Conservation (phyloP, 2,113 vertebrate genomes). For the Aspiorhynchus laticeps region DNA sequence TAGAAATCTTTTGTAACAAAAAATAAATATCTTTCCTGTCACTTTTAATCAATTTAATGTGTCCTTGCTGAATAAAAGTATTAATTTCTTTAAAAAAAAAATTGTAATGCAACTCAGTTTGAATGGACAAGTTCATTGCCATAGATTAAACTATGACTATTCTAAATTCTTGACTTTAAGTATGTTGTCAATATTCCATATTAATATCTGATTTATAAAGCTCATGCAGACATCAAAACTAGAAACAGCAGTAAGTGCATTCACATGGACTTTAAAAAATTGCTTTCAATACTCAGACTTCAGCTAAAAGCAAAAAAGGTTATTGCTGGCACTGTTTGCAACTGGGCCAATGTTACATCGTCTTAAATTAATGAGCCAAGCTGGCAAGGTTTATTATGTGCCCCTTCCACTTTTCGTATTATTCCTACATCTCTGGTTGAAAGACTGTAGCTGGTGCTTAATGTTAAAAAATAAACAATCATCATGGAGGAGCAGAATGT, state of each 20-base stretch:
- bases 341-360: not conserved
- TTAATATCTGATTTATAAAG: not conserved
- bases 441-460: not conserved
- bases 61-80: not conserved
- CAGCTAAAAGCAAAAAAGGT: not conserved
- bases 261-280: too few relatives aligned
- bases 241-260: not conserved
- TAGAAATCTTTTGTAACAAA: not conserved
- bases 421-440: not conserved
- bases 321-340: not conserved
- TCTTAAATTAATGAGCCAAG: not conserved
- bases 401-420: not conserved
- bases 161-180: not conserved
- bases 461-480: conserved; percentile 26
- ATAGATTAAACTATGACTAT: not conserved
- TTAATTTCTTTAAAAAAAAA: not conserved
- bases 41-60: not conserved
- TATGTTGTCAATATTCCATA: not conserved
- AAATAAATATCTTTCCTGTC: not conserved
- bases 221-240: not conserved
- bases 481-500: conserved; percentile 33
- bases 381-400: not conserved
- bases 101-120: not conserved
- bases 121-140: not conserved
- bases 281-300: not conserved